Evolutionary conservation across 2,113 vertebrate species (phyloP), one percentile per base, ranked within the genome.

Genomic region (Rana temporaria): DNA sequence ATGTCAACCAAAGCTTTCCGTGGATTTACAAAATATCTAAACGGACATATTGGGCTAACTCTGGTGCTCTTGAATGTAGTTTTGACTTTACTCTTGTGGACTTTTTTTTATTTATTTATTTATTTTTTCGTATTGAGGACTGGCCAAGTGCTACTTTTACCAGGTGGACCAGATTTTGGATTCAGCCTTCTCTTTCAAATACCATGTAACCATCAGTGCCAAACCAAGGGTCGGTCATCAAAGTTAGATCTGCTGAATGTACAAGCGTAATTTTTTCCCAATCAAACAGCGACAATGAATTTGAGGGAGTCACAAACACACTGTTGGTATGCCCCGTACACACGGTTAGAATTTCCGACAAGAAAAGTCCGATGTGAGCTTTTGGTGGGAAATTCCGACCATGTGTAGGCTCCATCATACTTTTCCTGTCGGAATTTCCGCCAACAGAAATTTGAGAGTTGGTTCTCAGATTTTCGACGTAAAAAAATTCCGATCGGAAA

Each of bases 201-300:
- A 60, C 42, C 56, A 20, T 56, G 72, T 75, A 24, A 60, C 32
- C 72, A 75, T 75, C 72, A 75, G 30, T 74, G 71, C 53, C 71
- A 59, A 74, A 59, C 59, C 72, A 22, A 60, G 72, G 56, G 72
- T 62, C 55, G 60, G 72, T 62, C 72, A 38, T 75, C 72, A 75
- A 60, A 60, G 72, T 59, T 56, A 56, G 38, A 24, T 7, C 32
- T 14, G 55, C 8, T 19, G 22, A 72, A 72, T 72, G 68, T 70
- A 70, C 15, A 20, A 48, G 9, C 42, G 42, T 48, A 48, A n/a
- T n/a, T 48, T 48, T 48, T 12, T 48, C 42, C 2, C 14, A 48
- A 48, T 1, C 9, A 48, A 48, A 48, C 42, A 2, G 0, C 1
- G 19, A 63, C 15, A 11, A 24, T 24, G 12, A 2, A 20, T 63